Evolutionary conservation across 2,113 vertebrate species (phyloP), one percentile per base, ranked within the genome.

Genomic region (Camelus bactrianus): DNA sequence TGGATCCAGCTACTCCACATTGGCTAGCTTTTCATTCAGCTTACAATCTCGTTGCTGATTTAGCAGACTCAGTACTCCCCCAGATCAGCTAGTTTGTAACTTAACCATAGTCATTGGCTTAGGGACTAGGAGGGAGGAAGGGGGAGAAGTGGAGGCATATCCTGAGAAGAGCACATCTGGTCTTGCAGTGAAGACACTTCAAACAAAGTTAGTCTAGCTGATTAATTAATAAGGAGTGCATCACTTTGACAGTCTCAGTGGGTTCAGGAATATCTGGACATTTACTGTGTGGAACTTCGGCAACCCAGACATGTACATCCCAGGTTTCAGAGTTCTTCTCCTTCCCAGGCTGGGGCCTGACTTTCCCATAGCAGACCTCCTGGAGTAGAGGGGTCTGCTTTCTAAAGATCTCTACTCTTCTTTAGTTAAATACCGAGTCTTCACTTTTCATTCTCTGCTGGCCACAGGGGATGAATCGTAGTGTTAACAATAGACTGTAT

Each of bases 351-450:
- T 16, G 24, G 22, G 6, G 58, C 10, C 15, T 60, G 86, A 85
- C 26, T 30, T 79, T 81, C 62, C 16, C 30, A 22, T 17, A 28
- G 38, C 26, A 83, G 42, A 50, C 42, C 30, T 79, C 32, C 30
- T 16, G 5, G 6, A 22, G 30, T 3, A 89, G 32, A 48, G 50
- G 32, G 64, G 89, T 87, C 30, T 30, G 60, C 38, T 83, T 48
- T 46, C 42, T 64, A 54, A 65, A 69, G 60, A 91, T 8, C 46
- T 95, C n/a, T 79, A 22, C 26, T 86, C 5, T 24, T 89, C 13
- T 93, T 92, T 64, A 76, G 92, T 22, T 35, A 94, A 85, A 84
- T n/a, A 48, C 20, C n/a, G 46, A 54, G 22, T 77, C 64, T 79
- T 65, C 28, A 94, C 13, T 8, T 60, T 72, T 81, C 28, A 5